Percentiles rank a stretch among this genome's conserved stretches.
These are phyloP conservation scores for Anthopleura xanthogrammica DNA, from an alignment of 92 coral and sea anemone genomes.

Conservation along the genomic window DNA sequence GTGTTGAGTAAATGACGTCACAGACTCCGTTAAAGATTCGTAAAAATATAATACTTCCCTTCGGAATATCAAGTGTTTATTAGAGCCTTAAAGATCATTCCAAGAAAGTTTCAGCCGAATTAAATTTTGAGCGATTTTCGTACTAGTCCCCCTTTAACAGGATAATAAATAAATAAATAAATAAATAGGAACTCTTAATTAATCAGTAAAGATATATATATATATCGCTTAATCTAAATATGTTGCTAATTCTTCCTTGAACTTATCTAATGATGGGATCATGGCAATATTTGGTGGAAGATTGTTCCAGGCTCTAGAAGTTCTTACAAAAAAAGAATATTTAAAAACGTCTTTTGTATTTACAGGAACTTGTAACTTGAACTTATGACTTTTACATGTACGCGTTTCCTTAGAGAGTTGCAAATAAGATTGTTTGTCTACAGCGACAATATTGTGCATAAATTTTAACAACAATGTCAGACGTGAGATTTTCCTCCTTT, in stretches of 20 bases:
- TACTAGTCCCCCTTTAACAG: too few species aligned
- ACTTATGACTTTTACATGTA: conserved; percentile 15
- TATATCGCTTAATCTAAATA: too few species aligned
- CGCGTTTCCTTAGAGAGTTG: conserved; percentile 27
- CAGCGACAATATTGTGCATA: conserved; percentile 35
- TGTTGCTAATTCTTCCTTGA: conserved; percentile 24
- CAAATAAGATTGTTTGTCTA: conserved; percentile 38
- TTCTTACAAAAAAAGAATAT: conserved; percentile 24
- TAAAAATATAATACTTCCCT: too few species aligned
- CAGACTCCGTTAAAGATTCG: too few species aligned
- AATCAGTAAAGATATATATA: too few species aligned
- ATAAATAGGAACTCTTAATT: too few species aligned
- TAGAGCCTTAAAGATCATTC: too few species aligned
- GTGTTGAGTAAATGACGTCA: too few species aligned
- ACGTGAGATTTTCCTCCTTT: conserved; percentile 45
- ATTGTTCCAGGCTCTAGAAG: conserved; percentile 19
- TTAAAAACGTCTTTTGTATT: conserved; percentile 26
- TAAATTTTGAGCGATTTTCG: too few species aligned
- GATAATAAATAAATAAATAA: too few species aligned
- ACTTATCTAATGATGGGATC: conserved; percentile 34
- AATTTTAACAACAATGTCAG: conserved; percentile 42
- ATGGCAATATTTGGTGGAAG: conserved; percentile 32
- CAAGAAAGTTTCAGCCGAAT: too few species aligned
- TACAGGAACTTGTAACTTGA: conserved; percentile 31
- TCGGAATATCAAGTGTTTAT: too few species aligned